A percentile compares a stretch with the other conserved stretches of the same genome.
These are phyloP conservation scores for Drosophila imparisetae DNA, from an alignment of 2,888 invertebrate genomes.

Conservation along the genomic window DNA sequence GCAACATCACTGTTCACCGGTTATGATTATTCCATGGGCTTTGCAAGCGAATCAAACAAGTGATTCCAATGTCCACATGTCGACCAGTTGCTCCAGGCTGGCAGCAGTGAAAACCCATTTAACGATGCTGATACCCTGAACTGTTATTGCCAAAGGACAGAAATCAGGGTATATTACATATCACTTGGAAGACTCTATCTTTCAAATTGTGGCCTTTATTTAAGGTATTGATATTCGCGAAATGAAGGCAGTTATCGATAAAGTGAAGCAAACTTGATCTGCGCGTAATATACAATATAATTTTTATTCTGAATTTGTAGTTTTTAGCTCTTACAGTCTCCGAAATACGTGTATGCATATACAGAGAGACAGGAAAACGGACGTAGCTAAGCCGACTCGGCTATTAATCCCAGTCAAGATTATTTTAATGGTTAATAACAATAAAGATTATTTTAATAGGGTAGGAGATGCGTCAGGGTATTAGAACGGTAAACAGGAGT, in stretches of 20 bases:
- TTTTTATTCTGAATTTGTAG: neutral
- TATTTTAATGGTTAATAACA: neutral
- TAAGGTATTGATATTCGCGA: neutral
- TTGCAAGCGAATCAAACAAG: slow-evolving; percentile 53
- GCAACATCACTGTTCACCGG: slow-evolving; percentile 3
- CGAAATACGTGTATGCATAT: neutral
- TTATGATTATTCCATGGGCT: slow-evolving; percentile 28
- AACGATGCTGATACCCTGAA: neutral
- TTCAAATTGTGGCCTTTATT: neutral
- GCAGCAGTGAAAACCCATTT: slow-evolving; percentile 17
- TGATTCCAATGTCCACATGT: slow-evolving; percentile 47
- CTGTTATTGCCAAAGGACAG: neutral
- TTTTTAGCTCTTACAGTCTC: neutral
- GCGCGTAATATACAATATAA: neutral
- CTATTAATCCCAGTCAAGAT: neutral
- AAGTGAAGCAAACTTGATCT: neutral
- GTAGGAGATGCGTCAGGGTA: neutral
- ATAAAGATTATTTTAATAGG: neutral
- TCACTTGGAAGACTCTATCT: neutral
- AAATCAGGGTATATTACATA: neutral
- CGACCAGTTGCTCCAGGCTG: slow-evolving; percentile 16
- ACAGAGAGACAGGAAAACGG: neutral
- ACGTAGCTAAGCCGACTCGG: neutral
- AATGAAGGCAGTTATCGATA: neutral
- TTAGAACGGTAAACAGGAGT: neutral